A percentile compares a stretch with the other conserved stretches of the same genome.
Evolutionary conservation across 2,113 vertebrate genomes (phyloP).

Genomic region (Origma solitaria): DNA sequence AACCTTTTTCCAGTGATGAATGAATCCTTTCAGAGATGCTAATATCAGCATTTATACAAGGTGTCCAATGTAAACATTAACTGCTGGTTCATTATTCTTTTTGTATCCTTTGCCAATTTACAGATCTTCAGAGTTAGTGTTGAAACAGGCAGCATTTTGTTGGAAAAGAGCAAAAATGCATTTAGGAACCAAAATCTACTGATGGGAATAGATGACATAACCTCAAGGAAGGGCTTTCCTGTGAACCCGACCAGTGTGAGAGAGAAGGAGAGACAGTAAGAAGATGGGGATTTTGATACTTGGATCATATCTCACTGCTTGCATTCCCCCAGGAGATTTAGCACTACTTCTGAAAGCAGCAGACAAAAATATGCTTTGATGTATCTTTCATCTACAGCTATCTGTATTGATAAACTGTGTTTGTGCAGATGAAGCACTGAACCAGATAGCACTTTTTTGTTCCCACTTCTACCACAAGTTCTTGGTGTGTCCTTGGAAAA

Average conservation of each 20-base stretch:
- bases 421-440: neutral
- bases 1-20: conserved; percentile 21
- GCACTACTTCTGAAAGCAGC: conserved; percentile 7
- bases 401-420: neutral
- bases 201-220: neutral
- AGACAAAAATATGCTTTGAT: conserved; percentile 26
- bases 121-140: neutral
- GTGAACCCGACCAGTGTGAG: neutral
- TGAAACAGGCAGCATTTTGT: neutral
- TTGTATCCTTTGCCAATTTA: conserved; percentile 28
- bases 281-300: neutral
- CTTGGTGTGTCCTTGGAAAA: neutral
- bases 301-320: conserved; percentile 1
- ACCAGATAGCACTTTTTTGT: neutral
- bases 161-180: neutral
- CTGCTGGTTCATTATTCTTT: conserved; percentile 12
- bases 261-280: neutral
- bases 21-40: conserved; percentile 50
- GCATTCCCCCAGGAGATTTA: neutral
- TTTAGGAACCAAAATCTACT: conserved; percentile 5
- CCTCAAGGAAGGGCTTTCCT: neutral
- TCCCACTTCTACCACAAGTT: neutral
- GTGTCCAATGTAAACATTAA: conserved; percentile 4
- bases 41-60: conserved; percentile 1
- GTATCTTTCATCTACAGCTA: conserved; percentile 21